phyloP scores from a whole-genome alignment of 2,888 invertebrate genomes.

The Iselma pallidipennis region DNA sequence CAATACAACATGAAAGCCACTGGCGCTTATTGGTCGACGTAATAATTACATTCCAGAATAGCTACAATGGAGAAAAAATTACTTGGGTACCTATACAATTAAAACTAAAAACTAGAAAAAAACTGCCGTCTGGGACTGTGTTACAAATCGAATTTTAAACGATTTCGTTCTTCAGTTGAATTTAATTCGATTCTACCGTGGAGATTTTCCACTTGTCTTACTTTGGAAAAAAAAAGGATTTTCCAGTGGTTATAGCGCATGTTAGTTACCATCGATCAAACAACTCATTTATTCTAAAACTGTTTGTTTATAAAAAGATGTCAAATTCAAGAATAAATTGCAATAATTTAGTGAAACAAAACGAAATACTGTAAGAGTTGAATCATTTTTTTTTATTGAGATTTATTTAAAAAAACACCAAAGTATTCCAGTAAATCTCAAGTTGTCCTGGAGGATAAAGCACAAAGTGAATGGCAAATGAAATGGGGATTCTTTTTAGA shows the following conservation, averaged over 20 bases:
- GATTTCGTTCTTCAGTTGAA: too few relatives aligned
- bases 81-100: neutral
- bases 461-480: constrained; percentile 42
- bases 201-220: too few relatives aligned
- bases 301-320: neutral
- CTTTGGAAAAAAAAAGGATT: too few relatives aligned
- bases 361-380: constrained; percentile 3
- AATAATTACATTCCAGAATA: neutral
- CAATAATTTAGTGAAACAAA: neutral
- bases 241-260: constrained; percentile 5
- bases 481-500: constrained; percentile 51
- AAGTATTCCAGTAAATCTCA: constrained; percentile 46
- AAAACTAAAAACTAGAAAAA: too few relatives aligned
- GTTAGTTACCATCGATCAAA: constrained; percentile 3
- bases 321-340: neutral
- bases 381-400: neutral
- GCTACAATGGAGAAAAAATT: neutral
- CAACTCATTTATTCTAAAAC: neutral
- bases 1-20: constrained; percentile 9
- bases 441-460: constrained; percentile 43
- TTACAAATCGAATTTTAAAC: neutral
- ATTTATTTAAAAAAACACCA: too few relatives aligned
- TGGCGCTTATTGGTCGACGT: neutral
- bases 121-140: neutral
- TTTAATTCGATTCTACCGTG: too few relatives aligned